These are phyloP conservation scores for Parascotia fuliginaria DNA, from an alignment of 2,888 invertebrate genomes.

Conservation along the genomic window DNA sequence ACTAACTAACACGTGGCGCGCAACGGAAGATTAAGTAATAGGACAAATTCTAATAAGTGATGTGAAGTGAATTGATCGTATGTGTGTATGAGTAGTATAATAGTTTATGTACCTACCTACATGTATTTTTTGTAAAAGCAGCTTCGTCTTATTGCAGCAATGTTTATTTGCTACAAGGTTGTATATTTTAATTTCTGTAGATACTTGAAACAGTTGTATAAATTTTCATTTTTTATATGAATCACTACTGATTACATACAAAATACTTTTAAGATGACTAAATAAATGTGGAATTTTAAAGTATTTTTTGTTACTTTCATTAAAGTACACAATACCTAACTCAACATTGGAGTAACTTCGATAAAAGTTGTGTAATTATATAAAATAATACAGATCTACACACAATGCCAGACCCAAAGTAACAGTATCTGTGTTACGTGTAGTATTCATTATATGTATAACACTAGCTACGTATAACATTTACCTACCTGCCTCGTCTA, in stretches of 20 bases:
- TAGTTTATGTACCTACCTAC: conserved; percentile 19
- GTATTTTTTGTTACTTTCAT: no score
- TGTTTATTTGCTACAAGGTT: conserved; percentile 33
- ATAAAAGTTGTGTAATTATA: no score
- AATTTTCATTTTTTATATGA: conserved; percentile 28
- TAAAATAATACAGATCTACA: no score
- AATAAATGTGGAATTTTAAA: conserved; percentile 39
- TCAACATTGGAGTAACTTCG: no score
- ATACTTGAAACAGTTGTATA: conserved; percentile 31
- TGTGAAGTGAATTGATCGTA: conserved; percentile 35
- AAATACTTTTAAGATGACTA: conserved; percentile 42
- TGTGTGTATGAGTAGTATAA: conserved; percentile 40
- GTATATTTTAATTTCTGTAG: conserved; percentile 28
- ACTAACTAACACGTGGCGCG: conserved; percentile 14
- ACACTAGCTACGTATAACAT: no score
- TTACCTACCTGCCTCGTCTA: no score
- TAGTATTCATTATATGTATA: no score
- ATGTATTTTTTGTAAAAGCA: conserved; percentile 29
- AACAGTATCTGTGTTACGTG: no score
- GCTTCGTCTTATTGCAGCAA: conserved; percentile 36
- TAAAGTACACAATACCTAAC: no score
- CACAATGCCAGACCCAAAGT: no score
- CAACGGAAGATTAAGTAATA: conserved; percentile 16
- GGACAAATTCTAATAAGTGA: conserved; percentile 46
- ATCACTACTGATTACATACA: conserved; percentile 30